These are phyloP conservation scores for Panthera uncia DNA, from an alignment of 2,113 vertebrate species.

Conservation along the genomic window DNA sequence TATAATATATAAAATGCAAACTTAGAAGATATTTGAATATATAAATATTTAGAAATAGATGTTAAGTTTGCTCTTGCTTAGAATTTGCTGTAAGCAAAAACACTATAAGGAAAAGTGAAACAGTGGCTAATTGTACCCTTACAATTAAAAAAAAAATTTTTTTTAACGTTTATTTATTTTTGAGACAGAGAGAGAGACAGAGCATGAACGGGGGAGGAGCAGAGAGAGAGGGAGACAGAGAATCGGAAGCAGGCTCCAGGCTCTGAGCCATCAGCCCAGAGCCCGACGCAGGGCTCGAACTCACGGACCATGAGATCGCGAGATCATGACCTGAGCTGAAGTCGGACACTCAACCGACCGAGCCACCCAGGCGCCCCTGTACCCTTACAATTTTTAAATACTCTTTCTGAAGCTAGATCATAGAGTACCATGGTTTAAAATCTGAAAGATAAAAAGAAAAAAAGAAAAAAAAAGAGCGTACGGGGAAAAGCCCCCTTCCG, in stretches of 20 bases:
- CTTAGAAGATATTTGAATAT: background rate
- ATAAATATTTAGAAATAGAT: background rate
- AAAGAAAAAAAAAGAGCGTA: background rate
- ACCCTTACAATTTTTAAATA: background rate
- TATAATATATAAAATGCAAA: background rate
- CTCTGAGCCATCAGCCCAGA: no score
- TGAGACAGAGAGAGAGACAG: no score
- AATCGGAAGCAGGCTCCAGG: no score
- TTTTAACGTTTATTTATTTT: no score
- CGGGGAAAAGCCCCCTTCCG: background rate
- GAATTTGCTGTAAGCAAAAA: background rate
- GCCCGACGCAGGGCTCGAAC: no score
- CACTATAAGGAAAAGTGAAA: background rate
- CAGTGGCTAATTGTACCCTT: background rate
- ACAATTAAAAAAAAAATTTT: background rate
- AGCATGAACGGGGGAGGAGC: no score
- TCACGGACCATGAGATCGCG: no score
- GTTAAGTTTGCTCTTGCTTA: background rate
- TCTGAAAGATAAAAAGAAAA: background rate
- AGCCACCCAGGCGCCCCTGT: background rate
- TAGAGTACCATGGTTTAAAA: background rate
- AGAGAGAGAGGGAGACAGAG: no score
- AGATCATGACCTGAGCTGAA: no score
- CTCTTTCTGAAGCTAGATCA: background rate
- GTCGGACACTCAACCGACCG: no score